These are phyloP conservation scores for Phasia obesa DNA, from an alignment of 2,888 invertebrate species.

Conservation along the genomic window DNA sequence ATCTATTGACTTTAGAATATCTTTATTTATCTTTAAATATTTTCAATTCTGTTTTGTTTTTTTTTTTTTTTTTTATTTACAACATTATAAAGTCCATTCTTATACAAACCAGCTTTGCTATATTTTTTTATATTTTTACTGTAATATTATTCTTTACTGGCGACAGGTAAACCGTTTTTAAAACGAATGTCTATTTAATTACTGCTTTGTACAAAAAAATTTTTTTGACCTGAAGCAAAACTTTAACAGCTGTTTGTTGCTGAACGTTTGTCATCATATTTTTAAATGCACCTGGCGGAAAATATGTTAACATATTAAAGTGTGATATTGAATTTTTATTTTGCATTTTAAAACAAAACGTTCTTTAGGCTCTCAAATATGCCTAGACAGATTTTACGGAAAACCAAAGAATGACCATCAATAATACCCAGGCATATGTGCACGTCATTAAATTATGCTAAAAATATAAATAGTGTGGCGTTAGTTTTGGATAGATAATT, in stretches of 20 bases:
- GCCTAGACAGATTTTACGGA: not conserved
- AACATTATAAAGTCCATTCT: no score
- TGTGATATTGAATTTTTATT: not conserved
- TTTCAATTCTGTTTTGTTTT: no score
- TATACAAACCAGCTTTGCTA: not conserved
- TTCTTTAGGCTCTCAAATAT: not conserved
- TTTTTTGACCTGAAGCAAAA: slow-evolving; percentile 32
- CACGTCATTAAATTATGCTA: no score
- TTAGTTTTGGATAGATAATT: no score
- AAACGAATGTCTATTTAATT: slow-evolving; percentile 20
- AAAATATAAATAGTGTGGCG: no score
- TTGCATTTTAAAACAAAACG: no score
- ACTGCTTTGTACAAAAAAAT: not conserved
- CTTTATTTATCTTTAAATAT: no score
- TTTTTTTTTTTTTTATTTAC: no score
- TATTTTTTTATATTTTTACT: not conserved
- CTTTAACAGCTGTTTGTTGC: slow-evolving; percentile 34
- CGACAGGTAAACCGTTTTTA: slow-evolving; percentile 9
- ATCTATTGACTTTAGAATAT: no score
- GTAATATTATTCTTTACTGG: slow-evolving; percentile 22
- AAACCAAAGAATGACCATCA: not conserved
- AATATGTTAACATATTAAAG: slow-evolving; percentile 15
- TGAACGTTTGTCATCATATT: slow-evolving; percentile 18
- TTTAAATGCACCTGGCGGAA: slow-evolving; percentile 47
- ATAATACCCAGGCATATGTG: no score